These are phyloP conservation scores for Perizoma flavofasciatum DNA, from an alignment of 2,888 invertebrate genomes.

Conservation along the genomic window DNA sequence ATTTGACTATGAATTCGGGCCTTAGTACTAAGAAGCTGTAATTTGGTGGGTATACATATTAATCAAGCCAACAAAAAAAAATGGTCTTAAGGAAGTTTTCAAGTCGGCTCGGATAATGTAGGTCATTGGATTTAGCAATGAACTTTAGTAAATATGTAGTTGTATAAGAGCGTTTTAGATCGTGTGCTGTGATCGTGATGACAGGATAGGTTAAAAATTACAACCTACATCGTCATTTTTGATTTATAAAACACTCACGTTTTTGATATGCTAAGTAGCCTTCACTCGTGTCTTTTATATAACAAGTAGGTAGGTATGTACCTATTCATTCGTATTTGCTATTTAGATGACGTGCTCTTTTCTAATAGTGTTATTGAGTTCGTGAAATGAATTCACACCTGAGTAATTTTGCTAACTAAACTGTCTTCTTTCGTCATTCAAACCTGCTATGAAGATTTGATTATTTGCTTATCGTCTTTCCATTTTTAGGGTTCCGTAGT, in stretches of 20 bases:
- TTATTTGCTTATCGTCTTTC: too few relatives aligned
- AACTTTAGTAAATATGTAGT: neutral
- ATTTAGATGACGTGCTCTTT: neutral
- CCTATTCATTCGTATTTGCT: neutral
- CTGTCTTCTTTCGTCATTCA: neutral
- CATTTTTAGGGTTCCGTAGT: too few relatives aligned
- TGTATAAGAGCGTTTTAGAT: neutral
- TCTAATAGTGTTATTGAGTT: neutral
- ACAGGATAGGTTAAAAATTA: neutral
- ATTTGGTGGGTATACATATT: too few relatives aligned
- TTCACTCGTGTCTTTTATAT: slow-evolving; percentile 3
- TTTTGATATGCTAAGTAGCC: slow-evolving; percentile 2
- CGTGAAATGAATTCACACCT: neutral
- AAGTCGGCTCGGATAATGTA: neutral
- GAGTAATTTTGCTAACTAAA: neutral
- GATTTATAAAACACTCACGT: slow-evolving; percentile 5
- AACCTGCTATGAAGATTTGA: too few relatives aligned
- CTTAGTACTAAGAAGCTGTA: too few relatives aligned
- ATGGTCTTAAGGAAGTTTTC: too few relatives aligned
- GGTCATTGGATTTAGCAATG: neutral
- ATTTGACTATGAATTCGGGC: too few relatives aligned
- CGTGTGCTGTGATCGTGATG: neutral
- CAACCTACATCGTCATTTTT: neutral
- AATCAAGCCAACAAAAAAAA: too few relatives aligned
- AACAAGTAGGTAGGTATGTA: neutral